These are phyloP conservation scores for Turritopsis rubra DNA, from an alignment of 30 jellyfish, hydroid and myxozoan genomes.

Conservation along the genomic window DNA sequence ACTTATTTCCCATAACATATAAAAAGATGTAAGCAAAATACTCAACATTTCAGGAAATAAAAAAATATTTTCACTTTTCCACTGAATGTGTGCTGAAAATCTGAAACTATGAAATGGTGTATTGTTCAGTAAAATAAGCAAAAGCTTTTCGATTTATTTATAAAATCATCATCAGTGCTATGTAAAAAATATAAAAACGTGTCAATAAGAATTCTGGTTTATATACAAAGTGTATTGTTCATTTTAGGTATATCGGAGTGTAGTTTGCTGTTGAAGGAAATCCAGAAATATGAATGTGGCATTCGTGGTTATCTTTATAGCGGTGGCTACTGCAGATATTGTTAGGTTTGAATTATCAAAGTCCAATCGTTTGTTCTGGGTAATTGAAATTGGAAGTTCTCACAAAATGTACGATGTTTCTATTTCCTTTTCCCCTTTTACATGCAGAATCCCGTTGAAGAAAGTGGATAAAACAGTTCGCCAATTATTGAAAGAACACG, in stretches of 20 bases:
- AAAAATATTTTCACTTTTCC: not conserved
- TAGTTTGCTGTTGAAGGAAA: not conserved
- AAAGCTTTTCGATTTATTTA: no score
- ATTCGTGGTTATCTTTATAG: not conserved
- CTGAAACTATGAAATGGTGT: not conserved
- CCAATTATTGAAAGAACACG: constrained; percentile 21
- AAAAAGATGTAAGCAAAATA: no score
- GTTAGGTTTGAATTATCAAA: not conserved
- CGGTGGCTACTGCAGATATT: not conserved
- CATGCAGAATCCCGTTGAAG: constrained; percentile 16
- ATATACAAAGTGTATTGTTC: no score
- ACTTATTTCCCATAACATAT: no score
- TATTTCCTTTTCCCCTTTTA: no score
- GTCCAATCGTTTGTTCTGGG: not conserved
- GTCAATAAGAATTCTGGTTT: no score
- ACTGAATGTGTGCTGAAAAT: no score
- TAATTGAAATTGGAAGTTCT: not conserved
- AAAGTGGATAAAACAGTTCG: constrained; percentile 28
- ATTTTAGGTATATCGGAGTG: no score
- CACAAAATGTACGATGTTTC: not conserved
- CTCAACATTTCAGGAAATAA: no score
- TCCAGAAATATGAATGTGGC: not conserved
- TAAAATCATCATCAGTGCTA: no score
- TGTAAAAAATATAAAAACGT: no score
- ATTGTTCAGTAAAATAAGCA: no score